A percentile compares a stretch with the other conserved stretches of the same genome.
Evolutionary conservation across 2,797 vertebrate species (phyloP).

Genomic region (Spinibarbus caldwelli): DNA sequence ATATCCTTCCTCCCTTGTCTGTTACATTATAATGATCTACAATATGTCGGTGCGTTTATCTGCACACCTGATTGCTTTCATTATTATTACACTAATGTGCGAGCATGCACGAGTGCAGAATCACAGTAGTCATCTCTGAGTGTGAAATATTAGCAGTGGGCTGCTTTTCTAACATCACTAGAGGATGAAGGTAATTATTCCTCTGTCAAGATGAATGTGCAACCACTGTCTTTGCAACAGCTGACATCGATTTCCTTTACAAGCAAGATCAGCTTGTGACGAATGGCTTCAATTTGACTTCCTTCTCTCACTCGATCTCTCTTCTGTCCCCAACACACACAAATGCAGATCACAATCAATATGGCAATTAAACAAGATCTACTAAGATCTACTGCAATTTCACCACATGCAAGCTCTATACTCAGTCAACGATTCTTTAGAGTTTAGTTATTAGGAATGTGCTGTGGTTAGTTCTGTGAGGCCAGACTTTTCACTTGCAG

Average conservation of each 20-base stretch:
- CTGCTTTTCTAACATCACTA: slow-evolving; percentile 11
- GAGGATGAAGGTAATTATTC: slow-evolving; percentile 58
- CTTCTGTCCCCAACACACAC: slow-evolving; percentile 39
- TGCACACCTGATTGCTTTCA: slow-evolving; percentile 57
- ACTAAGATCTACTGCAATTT: slow-evolving; percentile 29
- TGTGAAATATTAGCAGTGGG: slow-evolving; percentile 20
- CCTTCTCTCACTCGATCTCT: slow-evolving; percentile 30
- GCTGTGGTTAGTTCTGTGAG: not conserved
- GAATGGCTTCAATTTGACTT: slow-evolving; percentile 48
- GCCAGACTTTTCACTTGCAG: not conserved
- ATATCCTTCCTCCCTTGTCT: not conserved
- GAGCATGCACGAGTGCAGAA: slow-evolving; percentile 13
- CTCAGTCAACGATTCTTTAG: not conserved
- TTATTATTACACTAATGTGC: slow-evolving; percentile 60
- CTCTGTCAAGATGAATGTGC: slow-evolving; percentile 47
- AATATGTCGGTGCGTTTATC: slow-evolving; percentile 31
- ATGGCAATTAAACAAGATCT: slow-evolving; percentile 17
- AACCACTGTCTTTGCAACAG: slow-evolving; percentile 60
- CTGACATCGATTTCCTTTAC: slow-evolving; percentile 39
- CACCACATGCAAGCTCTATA: not conserved
- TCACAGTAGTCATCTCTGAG: not conserved
- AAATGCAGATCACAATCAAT: slow-evolving; percentile 40
- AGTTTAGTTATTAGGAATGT: not conserved
- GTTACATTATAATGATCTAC: slow-evolving; percentile 6
- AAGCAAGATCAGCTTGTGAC: slow-evolving; percentile 23